Evolutionary conservation across 2,888 invertebrate species (phyloP).

Genomic region (Tridacna gigas): DNA sequence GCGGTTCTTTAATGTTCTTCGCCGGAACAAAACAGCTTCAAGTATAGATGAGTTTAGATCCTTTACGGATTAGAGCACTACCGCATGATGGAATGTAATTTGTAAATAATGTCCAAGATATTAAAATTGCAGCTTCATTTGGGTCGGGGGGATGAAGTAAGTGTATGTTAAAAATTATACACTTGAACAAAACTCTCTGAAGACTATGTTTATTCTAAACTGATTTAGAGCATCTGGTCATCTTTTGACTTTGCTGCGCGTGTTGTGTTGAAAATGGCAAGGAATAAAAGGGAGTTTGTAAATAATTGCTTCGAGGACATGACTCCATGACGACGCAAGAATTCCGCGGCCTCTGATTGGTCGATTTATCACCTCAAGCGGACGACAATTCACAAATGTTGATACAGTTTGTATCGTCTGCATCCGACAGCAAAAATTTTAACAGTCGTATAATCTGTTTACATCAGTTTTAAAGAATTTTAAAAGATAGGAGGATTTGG

Average conservation of each 20-base stretch:
- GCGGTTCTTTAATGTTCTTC: not conserved
- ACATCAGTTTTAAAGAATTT: constrained; percentile 50
- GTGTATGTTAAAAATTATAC: no score
- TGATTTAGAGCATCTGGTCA: no score
- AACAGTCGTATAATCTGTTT: constrained; percentile 52
- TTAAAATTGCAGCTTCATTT: no score
- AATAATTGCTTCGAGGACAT: constrained; percentile 55
- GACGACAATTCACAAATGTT: constrained; percentile 63
- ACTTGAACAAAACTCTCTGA: no score
- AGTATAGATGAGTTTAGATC: not conserved
- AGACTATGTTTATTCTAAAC: no score
- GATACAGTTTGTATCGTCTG: constrained; percentile 61
- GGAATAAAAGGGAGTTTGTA: not conserved
- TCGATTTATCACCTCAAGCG: constrained; percentile 62
- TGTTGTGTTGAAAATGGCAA: no score
- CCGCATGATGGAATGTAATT: no score
- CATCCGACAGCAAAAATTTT: constrained; percentile 55
- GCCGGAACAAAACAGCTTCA: constrained; percentile 5
- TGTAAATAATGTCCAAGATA: no score
- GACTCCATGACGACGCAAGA: constrained; percentile 43
- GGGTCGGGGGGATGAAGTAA: no score
- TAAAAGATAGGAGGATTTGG: constrained; percentile 53
- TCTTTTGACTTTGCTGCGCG: no score
- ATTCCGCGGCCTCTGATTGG: constrained; percentile 55
- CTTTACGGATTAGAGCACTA: not conserved